A percentile compares a stretch with the other conserved stretches of the same genome.
These are phyloP conservation scores for Xestia xanthographa DNA, from an alignment of 2,888 invertebrate species.

Conservation along the genomic window DNA sequence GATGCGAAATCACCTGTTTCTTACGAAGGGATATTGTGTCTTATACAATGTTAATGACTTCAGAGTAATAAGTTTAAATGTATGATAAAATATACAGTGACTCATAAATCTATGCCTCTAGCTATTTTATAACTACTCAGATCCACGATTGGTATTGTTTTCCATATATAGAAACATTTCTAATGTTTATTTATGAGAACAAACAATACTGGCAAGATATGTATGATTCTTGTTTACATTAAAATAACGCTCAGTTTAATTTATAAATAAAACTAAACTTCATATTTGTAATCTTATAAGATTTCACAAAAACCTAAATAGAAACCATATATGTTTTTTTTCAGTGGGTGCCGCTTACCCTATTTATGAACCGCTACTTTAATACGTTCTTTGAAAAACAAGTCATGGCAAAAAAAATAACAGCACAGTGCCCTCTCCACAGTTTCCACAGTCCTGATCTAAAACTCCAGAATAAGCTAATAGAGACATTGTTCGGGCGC, in stretches of 20 bases:
- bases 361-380: not conserved
- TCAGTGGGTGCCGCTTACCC: not conserved
- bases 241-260: too few relatives aligned
- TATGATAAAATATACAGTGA: constrained; percentile 58
- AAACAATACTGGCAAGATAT: not conserved
- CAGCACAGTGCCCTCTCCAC: constrained; percentile 65
- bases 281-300: not conserved
- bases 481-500: constrained; percentile 89
- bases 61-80: constrained; percentile 35
- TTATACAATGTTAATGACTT: constrained; percentile 43
- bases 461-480: constrained; percentile 87
- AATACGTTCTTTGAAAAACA: not conserved
- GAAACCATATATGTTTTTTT: not conserved
- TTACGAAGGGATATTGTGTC: constrained; percentile 21
- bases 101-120: constrained; percentile 41
- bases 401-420: constrained; percentile 19
- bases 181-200: constrained; percentile 17
- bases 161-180: constrained; percentile 14
- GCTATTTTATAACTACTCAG: constrained; percentile 26
- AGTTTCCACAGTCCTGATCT: constrained; percentile 70
- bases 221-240: not conserved
- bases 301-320: not conserved
- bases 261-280: not conserved
- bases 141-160: constrained; percentile 38
- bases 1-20: constrained; percentile 31